Evolutionary conservation across 1,140 invertebrate species (phyloP).

Genomic region (Frieseomelitta varia): DNA sequence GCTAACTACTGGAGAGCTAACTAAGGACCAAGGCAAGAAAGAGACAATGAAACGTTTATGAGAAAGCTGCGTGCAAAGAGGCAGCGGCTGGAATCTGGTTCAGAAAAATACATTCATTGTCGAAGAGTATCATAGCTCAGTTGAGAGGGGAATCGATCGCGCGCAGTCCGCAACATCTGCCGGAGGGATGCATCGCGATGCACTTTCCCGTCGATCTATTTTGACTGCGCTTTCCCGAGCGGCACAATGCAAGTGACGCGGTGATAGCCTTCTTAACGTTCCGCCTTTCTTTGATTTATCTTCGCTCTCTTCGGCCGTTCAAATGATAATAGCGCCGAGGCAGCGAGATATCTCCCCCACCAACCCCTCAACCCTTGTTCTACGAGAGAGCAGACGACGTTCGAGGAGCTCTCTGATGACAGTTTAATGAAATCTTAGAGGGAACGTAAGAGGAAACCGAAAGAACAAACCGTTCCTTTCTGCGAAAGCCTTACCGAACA

Average conservation of each 20-base stretch:
- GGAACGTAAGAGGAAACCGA: background rate
- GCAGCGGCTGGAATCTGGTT: slow-evolving; percentile 9
- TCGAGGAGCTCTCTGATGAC: background rate
- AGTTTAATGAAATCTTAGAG: background rate
- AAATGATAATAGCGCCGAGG: slow-evolving; percentile 5
- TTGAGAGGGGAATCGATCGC: slow-evolving; percentile 35
- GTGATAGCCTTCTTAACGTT: slow-evolving; percentile 20
- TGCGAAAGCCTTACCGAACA: too few species aligned
- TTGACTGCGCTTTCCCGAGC: slow-evolving; percentile 12
- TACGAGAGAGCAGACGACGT: background rate
- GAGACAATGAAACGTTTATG: too few species aligned
- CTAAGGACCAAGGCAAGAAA: too few species aligned
- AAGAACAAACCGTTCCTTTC: too few species aligned
- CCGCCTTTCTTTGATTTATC: slow-evolving; percentile 7
- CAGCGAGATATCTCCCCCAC: background rate
- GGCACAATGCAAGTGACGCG: slow-evolving; percentile 9
- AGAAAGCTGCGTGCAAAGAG: background rate
- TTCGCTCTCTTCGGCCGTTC: background rate
- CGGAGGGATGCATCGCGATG: slow-evolving; percentile 18
- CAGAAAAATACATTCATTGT: slow-evolving; percentile 57
- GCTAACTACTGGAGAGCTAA: background rate
- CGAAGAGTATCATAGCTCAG: background rate
- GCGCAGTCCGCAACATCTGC: slow-evolving; percentile 43
- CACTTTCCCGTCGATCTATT: slow-evolving; percentile 27
- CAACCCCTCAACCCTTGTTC: too few species aligned